Evolutionary conservation across 2,797 vertebrate genomes (phyloP).

Genomic region (Argyrosomus regius): DNA sequence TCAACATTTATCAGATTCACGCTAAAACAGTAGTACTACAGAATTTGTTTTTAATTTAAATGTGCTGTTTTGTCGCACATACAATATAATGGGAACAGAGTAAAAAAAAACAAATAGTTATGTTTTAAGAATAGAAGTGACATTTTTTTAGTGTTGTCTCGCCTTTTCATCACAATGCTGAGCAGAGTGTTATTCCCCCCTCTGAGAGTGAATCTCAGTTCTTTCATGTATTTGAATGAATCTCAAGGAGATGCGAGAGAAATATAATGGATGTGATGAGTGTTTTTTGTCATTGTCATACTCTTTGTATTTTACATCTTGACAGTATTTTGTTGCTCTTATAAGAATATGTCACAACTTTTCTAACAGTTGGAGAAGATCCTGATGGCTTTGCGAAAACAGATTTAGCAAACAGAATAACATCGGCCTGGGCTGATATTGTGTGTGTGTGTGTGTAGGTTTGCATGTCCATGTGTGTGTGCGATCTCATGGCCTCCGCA

Average conservation of each 20-base stretch:
- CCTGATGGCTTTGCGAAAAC: not conserved
- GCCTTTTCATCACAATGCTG: not conserved
- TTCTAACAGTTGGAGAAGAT: not conserved
- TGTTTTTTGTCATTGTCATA: not conserved
- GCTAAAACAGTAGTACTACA: too few species aligned
- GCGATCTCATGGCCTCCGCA: not conserved
- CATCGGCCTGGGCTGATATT: not conserved
- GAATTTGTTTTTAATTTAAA: not conserved
- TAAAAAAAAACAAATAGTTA: not conserved
- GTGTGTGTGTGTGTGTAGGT: not conserved
- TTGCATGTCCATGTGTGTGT: not conserved
- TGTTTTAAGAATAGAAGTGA: not conserved
- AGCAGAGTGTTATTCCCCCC: not conserved
- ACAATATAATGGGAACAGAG: not conserved
- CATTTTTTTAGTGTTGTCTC: not conserved
- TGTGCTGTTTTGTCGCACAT: not conserved
- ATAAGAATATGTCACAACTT: not conserved
- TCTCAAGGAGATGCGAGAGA: not conserved
- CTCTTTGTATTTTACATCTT: conserved; percentile 4
- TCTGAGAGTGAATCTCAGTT: not conserved
- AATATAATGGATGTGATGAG: not conserved
- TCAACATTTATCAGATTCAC: not conserved
- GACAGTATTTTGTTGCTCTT: not conserved
- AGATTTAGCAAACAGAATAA: not conserved
- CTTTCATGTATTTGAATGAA: conserved; percentile 14